phyloP scores from a whole-genome alignment of 1,140 invertebrate genomes.

The Drosophila nebulosa region DNA sequence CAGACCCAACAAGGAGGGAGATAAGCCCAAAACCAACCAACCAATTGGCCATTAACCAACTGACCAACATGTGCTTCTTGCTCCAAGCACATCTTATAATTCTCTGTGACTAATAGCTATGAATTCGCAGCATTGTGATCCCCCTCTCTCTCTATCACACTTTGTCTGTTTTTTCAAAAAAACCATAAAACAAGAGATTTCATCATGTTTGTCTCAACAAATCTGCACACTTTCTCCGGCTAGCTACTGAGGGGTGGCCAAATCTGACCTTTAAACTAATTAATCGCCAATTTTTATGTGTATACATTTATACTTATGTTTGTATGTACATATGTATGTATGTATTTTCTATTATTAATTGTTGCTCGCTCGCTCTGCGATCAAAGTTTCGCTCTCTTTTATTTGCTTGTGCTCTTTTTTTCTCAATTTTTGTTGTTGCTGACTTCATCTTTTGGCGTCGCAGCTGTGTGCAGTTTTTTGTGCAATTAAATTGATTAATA shows the following conservation, averaged over 20 bases:
- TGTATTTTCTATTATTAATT: slow-evolving; percentile 42
- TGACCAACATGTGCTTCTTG: not conserved
- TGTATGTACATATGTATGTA: slow-evolving; percentile 9
- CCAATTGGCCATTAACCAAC: slow-evolving; percentile 1
- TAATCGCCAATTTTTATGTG: slow-evolving; percentile 59
- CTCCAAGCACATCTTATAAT: not conserved
- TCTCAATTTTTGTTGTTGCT: slow-evolving; percentile 4
- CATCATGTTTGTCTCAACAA: slow-evolving; percentile 9
- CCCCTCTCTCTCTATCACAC: not conserved
- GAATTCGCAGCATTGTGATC: not conserved
- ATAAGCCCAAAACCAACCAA: not conserved
- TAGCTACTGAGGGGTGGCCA: not conserved
- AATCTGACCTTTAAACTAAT: slow-evolving; percentile 62
- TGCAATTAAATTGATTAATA: slow-evolving; percentile 23
- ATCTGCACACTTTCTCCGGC: slow-evolving; percentile 26
- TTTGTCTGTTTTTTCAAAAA: too few species aligned
- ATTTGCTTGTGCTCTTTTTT: not conserved
- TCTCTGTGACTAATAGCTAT: slow-evolving; percentile 31
- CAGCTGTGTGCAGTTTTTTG: slow-evolving; percentile 26
- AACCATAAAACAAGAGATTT: not conserved
- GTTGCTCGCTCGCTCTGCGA: slow-evolving; percentile 26
- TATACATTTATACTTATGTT: slow-evolving; percentile 24
- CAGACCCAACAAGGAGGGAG: not conserved
- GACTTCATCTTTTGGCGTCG: slow-evolving; percentile 1
- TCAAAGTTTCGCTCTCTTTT: slow-evolving; percentile 29